Base-by-base conservation (phyloP, 2,888 invertebrate genomes). In the Mythimna lalbum region DNA sequence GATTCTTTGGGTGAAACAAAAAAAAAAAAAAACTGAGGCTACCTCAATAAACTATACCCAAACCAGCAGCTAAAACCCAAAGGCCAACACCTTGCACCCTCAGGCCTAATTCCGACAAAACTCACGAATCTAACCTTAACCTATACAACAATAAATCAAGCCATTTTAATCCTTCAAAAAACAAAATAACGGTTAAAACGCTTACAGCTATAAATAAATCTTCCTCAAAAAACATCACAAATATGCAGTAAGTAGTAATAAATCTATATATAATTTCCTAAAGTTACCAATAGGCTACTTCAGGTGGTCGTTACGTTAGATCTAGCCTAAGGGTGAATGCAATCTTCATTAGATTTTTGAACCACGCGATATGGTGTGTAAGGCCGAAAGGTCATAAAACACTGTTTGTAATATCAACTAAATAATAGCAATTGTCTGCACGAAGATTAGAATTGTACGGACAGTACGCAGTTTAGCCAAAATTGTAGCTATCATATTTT, bases 301-400 rank as follows among this genome's bases (percentile, higher is more conserved):
- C 95, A 96, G 95, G 87, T 94, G 92, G 89, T 92, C 92, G 95
- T 94, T 94, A 94, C 95, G 93, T 92, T 86, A 70, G 80, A 72
- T 76, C 73, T 69, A 71, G 90, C 93, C 90, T 76, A 60, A 78
- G 92, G 93, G 90, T 81, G 78, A 90, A 90, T 87, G 93, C 92
- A 94, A 95, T 95, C 95, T 95, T 94, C 94, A 95, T 95, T 95
- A 94, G 81, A 82, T 86, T 85, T 87, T 84, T 88, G 82, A 56
- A 87, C 82, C 73, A 80, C 84, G 78, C 86, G 63, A 80, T 83
- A 81, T 79, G 61, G 23, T 78, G 68, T 77, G 66, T 83, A 36
- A 72, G 74, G 70, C 53, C 56, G 31, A 59, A 62, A 64, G 74
- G 74, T 82, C 78, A 79, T 52, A 67, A 53, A 19, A 33, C 6